Base-by-base conservation (phyloP, 2,888 invertebrate genomes). In the Ischnura elegans region DNA sequence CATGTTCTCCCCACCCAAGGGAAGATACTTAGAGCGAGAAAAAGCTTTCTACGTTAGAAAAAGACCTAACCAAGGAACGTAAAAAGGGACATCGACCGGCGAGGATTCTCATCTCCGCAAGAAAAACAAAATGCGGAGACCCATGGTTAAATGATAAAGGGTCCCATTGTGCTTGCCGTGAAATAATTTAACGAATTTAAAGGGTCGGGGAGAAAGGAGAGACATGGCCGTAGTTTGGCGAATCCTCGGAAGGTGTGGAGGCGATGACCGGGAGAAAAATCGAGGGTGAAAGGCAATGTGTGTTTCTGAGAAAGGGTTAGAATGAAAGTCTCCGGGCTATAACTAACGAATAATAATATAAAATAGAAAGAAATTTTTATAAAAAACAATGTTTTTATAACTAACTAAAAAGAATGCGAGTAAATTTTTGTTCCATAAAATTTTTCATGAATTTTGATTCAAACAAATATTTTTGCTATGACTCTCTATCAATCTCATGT, bases 151-250 rank as follows among this genome's bases (percentile, higher is more conserved):
- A 66, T 66, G 66, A 66, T 66, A 66, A 66, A 66, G 66, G n/a
- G 66, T 5, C 13, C 66, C 66, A 66, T 29, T 66, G 66, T 66
- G 6, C n/a, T 66, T 66, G 29, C 6, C 66, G 66, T 6, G 66
- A 66, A 66, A 66, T 66, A 66, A 66, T 66, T 66, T 29, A 66
- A 66, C 66, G 21, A 66, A 29, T 66, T 66, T 66, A 66, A 66
- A 3, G 66, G 29, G 29, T n/a, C 8, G 66, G 66, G 66, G 13
- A 8, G 66, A 29, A 13, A 29, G 66, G 66, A 10, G 66, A 61
- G 66, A 66, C 8, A 29, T 13, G 29, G 66, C 0, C 2, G 66
- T 66, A 6, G 66, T n/a, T 66, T 21, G 66, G 29, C 29, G 29
- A 29, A 66, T 29, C 61, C 25, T 61, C 6, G 66, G 66, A 29